A percentile compares a stretch with the other conserved stretches of the same genome.
These are phyloP conservation scores for Acleris sparsana DNA, from an alignment of 2,888 invertebrate species.

Conservation along the genomic window DNA sequence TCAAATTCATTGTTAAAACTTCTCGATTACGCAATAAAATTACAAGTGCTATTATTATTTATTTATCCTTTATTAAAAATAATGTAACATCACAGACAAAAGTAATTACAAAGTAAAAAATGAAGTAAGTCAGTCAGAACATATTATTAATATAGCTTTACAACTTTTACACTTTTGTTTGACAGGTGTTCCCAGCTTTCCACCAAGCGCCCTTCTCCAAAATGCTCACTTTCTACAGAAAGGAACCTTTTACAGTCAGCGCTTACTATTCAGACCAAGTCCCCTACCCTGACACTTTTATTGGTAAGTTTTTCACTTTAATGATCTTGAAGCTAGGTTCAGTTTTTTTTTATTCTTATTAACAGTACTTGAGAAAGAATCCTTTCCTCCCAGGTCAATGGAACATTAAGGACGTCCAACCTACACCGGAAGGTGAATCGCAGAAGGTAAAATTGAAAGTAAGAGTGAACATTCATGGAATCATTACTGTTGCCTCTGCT, in stretches of 20 bases:
- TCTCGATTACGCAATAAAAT: too few relatives aligned
- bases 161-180: constrained; percentile 25
- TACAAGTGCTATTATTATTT: too few relatives aligned
- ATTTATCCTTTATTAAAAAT: too few relatives aligned
- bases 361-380: constrained; percentile 20
- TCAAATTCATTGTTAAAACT: too few relatives aligned
- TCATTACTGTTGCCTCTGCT: constrained; percentile 94
- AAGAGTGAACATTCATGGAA: constrained; percentile 96
- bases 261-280: constrained; percentile 91
- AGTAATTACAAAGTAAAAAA: too few relatives aligned
- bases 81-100: too few relatives aligned
- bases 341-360: constrained; percentile 4
- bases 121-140: too few relatives aligned
- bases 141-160: background rate
- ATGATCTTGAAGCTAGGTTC: constrained; percentile 2
- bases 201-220: constrained; percentile 97
- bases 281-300: constrained; percentile 89
- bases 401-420: constrained; percentile 91
- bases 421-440: constrained; percentile 94
- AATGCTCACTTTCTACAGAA: constrained; percentile 95
- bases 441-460: constrained; percentile 98
- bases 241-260: constrained; percentile 93
- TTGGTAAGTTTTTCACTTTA: constrained; percentile 84
- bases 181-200: constrained; percentile 91
- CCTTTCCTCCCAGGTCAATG: constrained; percentile 84